phyloP scores from a whole-genome alignment of 2,888 invertebrate genomes.

The Coelogynopora nodosa region DNA sequence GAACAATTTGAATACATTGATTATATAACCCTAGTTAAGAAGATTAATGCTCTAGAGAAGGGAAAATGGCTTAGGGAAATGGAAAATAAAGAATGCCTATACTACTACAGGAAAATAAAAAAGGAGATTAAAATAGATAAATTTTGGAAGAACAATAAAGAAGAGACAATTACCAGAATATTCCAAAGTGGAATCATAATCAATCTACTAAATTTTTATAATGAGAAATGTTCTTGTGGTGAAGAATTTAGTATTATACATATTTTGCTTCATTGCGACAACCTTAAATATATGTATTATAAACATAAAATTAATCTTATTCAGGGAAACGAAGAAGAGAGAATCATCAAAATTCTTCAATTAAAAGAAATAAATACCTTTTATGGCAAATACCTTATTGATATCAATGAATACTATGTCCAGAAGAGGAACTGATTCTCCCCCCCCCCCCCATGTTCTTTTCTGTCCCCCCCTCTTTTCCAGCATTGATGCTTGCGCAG shows the following conservation, averaged over 20 bases:
- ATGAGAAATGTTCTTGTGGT: not conserved
- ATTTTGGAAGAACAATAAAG: not conserved
- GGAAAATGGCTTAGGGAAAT: not conserved
- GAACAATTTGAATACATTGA: too few species aligned
- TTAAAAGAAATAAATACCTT: not conserved
- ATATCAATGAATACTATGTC: not conserved
- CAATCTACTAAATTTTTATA: not conserved
- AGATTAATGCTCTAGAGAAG: too few species aligned
- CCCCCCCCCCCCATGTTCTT: not conserved
- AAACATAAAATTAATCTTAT: not conserved
- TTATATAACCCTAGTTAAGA: too few species aligned
- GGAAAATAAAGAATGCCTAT: not conserved
- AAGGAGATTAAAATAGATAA: not conserved
- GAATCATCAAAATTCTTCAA: not conserved
- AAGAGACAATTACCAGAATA: not conserved
- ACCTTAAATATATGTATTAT: not conserved
- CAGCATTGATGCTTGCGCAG: too few species aligned
- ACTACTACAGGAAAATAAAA: not conserved
- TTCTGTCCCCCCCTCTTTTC: too few species aligned
- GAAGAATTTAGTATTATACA: not conserved
- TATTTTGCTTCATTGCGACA: not conserved
- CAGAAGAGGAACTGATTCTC: not conserved
- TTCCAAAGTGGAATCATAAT: not conserved
- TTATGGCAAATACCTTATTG: not conserved
- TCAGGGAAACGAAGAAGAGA: not conserved